Percentiles rank a stretch among this genome's conserved stretches.
These are phyloP conservation scores for Tapirus terrestris DNA, from an alignment of 2,113 vertebrate species.

Conservation along the genomic window DNA sequence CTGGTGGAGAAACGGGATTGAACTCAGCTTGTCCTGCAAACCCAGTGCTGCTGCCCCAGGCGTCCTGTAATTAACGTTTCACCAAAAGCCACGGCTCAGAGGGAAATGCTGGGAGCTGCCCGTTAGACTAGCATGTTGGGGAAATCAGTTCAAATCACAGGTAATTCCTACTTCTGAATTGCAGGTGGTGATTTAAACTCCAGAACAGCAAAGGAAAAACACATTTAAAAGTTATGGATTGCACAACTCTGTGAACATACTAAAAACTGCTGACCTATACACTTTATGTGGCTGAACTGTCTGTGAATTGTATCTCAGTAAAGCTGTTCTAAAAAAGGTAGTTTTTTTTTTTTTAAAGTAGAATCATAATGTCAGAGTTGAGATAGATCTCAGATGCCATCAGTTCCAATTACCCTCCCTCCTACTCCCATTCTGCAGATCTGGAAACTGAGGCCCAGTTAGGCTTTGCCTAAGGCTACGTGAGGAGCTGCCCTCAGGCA, in stretches of 20 bases:
- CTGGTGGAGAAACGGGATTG: background rate
- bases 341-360: background rate
- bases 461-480: background rate
- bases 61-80: background rate
- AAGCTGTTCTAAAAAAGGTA: background rate
- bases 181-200: background rate
- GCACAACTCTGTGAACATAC: background rate
- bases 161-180: background rate
- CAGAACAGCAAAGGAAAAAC: background rate
- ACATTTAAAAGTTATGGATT: background rate
- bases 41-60: accelerated
- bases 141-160: background rate
- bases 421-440: background rate
- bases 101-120: background rate
- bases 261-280: accelerated
- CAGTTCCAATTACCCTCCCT: too few species aligned
- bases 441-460: background rate
- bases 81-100: background rate
- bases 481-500: background rate
- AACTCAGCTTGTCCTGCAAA: background rate
- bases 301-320: background rate
- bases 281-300: background rate
- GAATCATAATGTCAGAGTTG: background rate
- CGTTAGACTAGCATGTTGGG: accelerated
- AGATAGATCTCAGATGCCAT: background rate